Base-by-base conservation (phyloP, 1,140 invertebrate genomes). In the Tetraneura akinire region DNA sequence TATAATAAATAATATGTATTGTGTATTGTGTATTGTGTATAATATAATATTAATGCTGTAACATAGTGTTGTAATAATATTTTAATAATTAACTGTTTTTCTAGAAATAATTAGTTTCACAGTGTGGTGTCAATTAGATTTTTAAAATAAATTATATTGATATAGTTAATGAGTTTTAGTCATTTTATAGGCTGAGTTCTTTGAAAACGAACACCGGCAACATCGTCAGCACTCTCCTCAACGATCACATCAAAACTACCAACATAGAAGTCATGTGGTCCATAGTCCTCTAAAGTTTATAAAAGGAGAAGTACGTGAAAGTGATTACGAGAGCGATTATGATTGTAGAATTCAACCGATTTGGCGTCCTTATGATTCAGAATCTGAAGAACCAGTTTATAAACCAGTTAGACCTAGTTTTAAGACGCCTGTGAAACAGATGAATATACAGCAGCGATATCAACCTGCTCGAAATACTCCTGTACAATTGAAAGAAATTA, bases 321-420 rank as follows among this genome's bases (percentile, higher is more conserved):
- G 90, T 83, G 92, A 93, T 83, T 92, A 92, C 82, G 91, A 92
- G 85, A 93, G 91, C 83, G 91, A 93, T 83, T 91, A 90, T 81
- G 91, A 92, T 71, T 87, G 87, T 47, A 87, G 88, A 81, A 90
- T 91, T 83, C 87, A 88, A 71, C 87, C 90, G 0, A 85, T 89
- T 32, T 92, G 91, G 88, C 86, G 87, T 3, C 87, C 89, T 14
- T 85, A 85, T 49, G 87, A 88, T 81, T 87, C 88, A 1, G 88
- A 89, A 76, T 84, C 86, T 0, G 89, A 90, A 47, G 87, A 88
- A 64, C 86, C 86, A 55, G 83, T 86, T 10, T 90, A 88, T 82
- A 88, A 88, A 82, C 87, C 90, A 8, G 88, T 91, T 2, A 87
- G 87, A 76, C 87, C 90, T 3, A 86, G 87, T 64, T 85, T 90